Conservation (phyloP, 2,113 vertebrate species). For the Cryptomyrus ogoouensis region DNA sequence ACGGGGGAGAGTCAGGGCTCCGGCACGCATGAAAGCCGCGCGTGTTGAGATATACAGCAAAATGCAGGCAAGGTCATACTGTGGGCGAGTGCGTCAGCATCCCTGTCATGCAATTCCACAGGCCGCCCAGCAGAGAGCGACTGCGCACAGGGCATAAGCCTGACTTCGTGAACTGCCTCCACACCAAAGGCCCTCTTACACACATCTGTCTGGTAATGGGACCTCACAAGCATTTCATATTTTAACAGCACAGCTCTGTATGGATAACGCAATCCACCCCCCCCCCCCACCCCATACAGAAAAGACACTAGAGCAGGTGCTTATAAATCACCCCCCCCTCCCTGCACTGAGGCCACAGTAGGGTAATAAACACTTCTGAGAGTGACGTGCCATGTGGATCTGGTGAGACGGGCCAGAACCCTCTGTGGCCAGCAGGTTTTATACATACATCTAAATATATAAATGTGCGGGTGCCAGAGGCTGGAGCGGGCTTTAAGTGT, state of each 20-base stretch:
- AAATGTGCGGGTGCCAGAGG: neutral
- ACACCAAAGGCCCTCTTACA: neutral
- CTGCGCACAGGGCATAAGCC: neutral
- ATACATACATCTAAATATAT: neutral
- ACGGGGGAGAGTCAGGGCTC: neutral
- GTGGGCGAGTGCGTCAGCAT: no score
- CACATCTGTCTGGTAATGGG: neutral
- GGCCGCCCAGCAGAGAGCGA: neutral
- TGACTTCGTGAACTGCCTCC: neutral
- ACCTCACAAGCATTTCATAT: neutral
- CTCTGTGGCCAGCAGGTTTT: neutral
- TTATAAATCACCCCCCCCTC: conserved; percentile 39
- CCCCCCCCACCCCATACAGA: neutral
- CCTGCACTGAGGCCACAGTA: conserved; percentile 41
- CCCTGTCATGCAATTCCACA: neutral
- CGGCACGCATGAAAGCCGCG: no score
- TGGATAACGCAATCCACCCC: neutral
- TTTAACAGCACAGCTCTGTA: neutral
- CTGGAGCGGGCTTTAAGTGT: neutral
- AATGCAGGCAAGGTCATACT: neutral
- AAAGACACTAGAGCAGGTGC: conserved; percentile 24
- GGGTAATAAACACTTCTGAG: conserved; percentile 43
- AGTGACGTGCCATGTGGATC: conserved; percentile 24
- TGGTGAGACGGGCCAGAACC: neutral
- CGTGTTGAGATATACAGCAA: neutral